These are phyloP conservation scores for Gopherus evgoodei DNA, from an alignment of 2,113 vertebrate genomes.

Conservation along the genomic window DNA sequence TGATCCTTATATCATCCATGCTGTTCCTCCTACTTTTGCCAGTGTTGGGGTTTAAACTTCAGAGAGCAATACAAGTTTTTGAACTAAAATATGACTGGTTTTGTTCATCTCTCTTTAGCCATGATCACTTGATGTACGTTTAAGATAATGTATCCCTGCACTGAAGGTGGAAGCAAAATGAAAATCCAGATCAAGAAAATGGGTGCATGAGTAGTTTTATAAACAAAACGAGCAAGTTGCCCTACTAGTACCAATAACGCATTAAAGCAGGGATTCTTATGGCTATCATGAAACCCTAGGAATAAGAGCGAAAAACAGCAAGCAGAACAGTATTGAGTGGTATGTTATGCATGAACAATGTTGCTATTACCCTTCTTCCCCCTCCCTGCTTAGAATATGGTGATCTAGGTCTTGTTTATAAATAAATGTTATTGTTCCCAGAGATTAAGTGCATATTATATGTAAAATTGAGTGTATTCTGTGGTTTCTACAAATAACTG, in stretches of 20 bases:
- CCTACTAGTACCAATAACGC: not conserved
- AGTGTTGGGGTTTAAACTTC: not conserved
- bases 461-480: constrained; percentile 16
- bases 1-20: fast-evolving
- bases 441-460: constrained; percentile 13
- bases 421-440: constrained; percentile 43
- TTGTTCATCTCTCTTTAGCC: constrained; percentile 39
- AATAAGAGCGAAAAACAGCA: not conserved
- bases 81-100: not conserved
- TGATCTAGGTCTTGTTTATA: constrained; percentile 19
- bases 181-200: not conserved
- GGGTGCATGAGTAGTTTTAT: not conserved
- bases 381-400: constrained; percentile 48
- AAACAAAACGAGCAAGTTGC: constrained; percentile 14
- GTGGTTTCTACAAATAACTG: not conserved
- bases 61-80: not conserved
- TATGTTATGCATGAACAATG: not conserved
- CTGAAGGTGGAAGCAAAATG: constrained; percentile 35
- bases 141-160: not conserved
- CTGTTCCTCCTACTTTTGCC: fast-evolving
- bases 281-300: constrained; percentile 4
- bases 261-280: constrained; percentile 19
- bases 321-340: not conserved
- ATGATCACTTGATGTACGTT: not conserved
- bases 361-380: constrained; percentile 28